Evolutionary conservation across 2,113 vertebrate genomes (phyloP).

Genomic region (Psittacus erithacus): DNA sequence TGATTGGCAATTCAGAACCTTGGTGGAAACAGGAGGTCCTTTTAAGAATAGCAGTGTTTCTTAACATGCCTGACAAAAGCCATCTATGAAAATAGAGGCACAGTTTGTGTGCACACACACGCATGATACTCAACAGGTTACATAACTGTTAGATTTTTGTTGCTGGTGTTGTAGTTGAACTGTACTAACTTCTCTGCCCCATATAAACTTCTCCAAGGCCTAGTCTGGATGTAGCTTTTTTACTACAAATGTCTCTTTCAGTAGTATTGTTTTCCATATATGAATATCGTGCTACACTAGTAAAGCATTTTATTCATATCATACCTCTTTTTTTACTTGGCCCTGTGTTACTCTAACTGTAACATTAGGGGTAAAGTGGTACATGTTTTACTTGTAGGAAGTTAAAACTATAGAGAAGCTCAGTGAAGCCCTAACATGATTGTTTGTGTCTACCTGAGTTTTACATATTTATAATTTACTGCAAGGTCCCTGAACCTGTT

Average conservation of each 20-base stretch:
- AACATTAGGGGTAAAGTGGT: not conserved
- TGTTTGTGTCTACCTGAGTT: not conserved
- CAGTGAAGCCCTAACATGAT: not conserved
- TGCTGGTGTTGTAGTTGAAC: not conserved
- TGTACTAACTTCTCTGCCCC: not conserved
- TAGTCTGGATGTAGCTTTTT: not conserved
- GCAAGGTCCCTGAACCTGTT: conserved; percentile 5
- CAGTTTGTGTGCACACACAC: not conserved
- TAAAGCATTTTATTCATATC: not conserved
- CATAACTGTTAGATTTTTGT: not conserved
- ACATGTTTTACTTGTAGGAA: not conserved
- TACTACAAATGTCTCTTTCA: not conserved
- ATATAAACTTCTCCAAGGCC: not conserved
- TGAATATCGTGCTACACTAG: not conserved
- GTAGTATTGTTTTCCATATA: not conserved
- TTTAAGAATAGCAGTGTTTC: not conserved
- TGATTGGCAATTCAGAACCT: not conserved
- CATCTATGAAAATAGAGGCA: not conserved
- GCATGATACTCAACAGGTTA: not conserved
- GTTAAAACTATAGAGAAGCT: not conserved
- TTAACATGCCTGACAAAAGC: not conserved
- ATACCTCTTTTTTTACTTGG: not conserved
- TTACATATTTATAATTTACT: conserved; percentile 15
- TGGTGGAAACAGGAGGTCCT: not conserved
- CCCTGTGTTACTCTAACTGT: not conserved